Evolutionary conservation across 2,888 invertebrate genomes (phyloP).

Genomic region (Folsomia candida): DNA sequence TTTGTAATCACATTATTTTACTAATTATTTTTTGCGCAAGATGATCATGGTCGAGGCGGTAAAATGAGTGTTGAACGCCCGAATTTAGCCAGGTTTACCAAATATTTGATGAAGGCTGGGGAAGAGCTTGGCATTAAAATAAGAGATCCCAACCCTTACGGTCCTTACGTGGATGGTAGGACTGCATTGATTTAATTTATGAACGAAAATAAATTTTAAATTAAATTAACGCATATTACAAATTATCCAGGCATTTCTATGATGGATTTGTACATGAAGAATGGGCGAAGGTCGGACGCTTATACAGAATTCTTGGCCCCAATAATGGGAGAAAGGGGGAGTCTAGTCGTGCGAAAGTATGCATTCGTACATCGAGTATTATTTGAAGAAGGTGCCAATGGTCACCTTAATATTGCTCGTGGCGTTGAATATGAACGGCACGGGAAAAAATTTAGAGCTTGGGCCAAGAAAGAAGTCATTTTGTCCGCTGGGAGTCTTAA

Average conservation of each 20-base stretch:
- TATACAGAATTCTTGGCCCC: conserved; percentile 34
- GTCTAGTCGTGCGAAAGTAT: conserved; percentile 30
- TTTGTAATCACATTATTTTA: no score
- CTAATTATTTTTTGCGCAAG: no score
- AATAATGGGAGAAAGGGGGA: conserved; percentile 22
- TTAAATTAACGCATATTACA: neutral
- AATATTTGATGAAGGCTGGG: conserved; percentile 36
- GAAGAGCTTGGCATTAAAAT: conserved; percentile 33
- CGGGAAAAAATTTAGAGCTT: conserved; percentile 28
- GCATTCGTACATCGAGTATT: conserved; percentile 28
- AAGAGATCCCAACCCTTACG: conserved; percentile 37
- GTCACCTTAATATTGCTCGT: conserved; percentile 17
- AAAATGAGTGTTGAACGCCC: conserved; percentile 31
- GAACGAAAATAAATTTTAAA: neutral
- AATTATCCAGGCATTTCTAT: conserved; percentile 39
- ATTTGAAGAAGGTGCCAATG: conserved; percentile 18
- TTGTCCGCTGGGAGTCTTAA: conserved; percentile 36
- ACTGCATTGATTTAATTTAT: neutral
- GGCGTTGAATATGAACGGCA: conserved; percentile 41
- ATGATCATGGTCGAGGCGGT: conserved; percentile 32
- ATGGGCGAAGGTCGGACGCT: conserved; percentile 36
- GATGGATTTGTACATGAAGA: conserved; percentile 41
- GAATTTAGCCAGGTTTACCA: conserved; percentile 25
- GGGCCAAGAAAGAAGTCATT: conserved; percentile 36
- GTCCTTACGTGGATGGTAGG: conserved; percentile 39